These are phyloP conservation scores for Arctia plantaginis DNA, from an alignment of 2,888 invertebrate genomes.

Conservation along the genomic window DNA sequence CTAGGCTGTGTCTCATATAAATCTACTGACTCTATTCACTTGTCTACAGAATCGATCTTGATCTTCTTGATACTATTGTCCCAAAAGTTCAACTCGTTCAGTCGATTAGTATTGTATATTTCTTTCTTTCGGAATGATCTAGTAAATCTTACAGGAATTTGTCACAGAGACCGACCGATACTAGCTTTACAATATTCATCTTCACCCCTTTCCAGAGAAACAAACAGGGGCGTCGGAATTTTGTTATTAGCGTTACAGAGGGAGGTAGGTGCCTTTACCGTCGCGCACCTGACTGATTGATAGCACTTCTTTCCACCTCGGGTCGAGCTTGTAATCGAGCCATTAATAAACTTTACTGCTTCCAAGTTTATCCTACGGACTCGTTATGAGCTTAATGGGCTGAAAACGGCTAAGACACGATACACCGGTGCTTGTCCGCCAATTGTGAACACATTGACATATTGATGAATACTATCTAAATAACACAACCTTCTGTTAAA, in stretches of 20 bases:
- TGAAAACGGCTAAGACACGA: conserved; percentile 76
- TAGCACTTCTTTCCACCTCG: conserved; percentile 86
- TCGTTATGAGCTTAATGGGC: conserved; percentile 86
- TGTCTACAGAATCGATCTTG: background rate
- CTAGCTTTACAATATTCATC: conserved; percentile 79
- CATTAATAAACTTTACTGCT: conserved; percentile 87
- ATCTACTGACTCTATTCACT: conserved; percentile 45
- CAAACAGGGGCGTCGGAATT: conserved; percentile 85
- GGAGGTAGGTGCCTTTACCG: conserved; percentile 77
- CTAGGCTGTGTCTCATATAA: conserved; percentile 52
- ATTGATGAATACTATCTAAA: conserved; percentile 69
- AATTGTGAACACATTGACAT: conserved; percentile 74
- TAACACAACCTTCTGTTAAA: conserved; percentile 49
- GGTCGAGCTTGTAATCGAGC: conserved; percentile 87
- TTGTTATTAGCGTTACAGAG: conserved; percentile 85
- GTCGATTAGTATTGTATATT: background rate
- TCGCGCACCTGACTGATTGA: conserved; percentile 86
- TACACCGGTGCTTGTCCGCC: conserved; percentile 75
- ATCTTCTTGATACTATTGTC: background rate
- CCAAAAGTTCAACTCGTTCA: background rate
- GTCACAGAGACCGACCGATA: conserved; percentile 65
- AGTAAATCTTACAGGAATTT: conserved; percentile 43
- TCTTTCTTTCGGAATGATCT: background rate
- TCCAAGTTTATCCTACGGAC: conserved; percentile 84
- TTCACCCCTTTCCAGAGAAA: conserved; percentile 83